Percentiles rank a stretch among this genome's conserved stretches.
phyloP scores from a whole-genome alignment of 23 tunicate genomes.

The Clavelina lepadiformis region DNA sequence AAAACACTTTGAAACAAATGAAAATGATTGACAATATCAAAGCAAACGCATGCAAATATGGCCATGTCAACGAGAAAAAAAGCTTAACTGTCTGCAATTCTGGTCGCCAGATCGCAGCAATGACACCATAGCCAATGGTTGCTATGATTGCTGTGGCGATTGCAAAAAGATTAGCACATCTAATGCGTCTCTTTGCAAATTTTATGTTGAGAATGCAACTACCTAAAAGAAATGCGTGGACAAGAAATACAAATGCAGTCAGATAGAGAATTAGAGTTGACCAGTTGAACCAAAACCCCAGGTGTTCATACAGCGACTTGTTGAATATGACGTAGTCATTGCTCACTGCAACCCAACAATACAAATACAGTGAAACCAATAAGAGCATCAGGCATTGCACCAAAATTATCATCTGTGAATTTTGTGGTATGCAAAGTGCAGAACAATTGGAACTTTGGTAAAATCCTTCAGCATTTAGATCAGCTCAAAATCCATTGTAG shows the following conservation, averaged over 20 bases:
- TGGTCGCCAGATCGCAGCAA: constrained; percentile 10
- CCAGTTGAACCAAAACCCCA: background rate
- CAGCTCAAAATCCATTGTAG: no score
- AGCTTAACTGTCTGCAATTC: constrained; percentile 13
- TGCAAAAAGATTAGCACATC: background rate
- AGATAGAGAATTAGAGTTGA: background rate
- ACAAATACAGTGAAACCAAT: background rate
- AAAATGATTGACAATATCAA: background rate
- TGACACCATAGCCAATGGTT: background rate
- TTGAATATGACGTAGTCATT: constrained; percentile 22
- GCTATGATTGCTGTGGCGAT: background rate
- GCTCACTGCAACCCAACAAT: constrained; percentile 14
- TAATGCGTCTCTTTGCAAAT: background rate
- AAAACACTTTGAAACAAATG: background rate
- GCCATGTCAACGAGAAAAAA: background rate
- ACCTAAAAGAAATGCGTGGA: background rate
- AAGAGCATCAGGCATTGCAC: no score
- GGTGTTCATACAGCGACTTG: background rate
- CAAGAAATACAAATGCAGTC: background rate
- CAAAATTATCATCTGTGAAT: no score
- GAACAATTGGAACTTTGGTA: no score
- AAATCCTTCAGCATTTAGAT: no score
- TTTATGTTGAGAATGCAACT: background rate
- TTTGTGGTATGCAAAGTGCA: no score
- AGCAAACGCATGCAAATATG: constrained; percentile 2